Evolutionary conservation across 2,113 vertebrate species (phyloP).

Genomic region (Azemiops feae): DNA sequence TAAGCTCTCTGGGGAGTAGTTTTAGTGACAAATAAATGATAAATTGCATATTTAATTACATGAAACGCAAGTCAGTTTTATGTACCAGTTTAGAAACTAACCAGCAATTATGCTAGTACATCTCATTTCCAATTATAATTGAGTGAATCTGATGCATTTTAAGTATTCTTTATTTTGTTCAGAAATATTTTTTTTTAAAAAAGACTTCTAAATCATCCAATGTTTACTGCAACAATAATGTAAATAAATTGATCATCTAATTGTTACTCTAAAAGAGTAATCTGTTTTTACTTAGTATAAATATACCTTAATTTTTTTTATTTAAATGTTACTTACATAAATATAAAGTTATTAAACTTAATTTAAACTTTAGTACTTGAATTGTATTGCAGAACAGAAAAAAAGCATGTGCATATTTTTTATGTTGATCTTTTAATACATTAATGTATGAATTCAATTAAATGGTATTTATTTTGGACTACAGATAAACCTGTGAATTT

Average conservation of each 20-base stretch:
- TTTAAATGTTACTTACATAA: not conserved
- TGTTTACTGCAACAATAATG: not conserved
- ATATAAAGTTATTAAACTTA: not conserved
- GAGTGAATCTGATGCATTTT: not conserved
- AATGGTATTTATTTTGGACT: not conserved
- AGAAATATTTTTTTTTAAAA: not conserved
- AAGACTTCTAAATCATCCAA: not conserved
- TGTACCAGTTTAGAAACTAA: constrained; percentile 6
- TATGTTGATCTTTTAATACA: not conserved
- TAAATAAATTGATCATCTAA: not conserved
- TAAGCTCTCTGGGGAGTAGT: constrained; percentile 3
- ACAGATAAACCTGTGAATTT: not conserved
- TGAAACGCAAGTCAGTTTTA: constrained; percentile 6
- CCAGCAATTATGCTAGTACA: not conserved
- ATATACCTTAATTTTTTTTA: not conserved
- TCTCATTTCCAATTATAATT: not conserved
- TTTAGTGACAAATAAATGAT: constrained; percentile 36
- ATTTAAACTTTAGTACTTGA: not conserved
- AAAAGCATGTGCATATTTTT: not conserved
- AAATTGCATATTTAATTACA: constrained; percentile 42
- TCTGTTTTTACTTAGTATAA: not conserved
- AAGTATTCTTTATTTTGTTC: not conserved
- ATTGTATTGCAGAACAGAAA: too few relatives aligned
- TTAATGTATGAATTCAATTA: not conserved
- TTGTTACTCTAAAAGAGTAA: not conserved